A percentile compares a stretch with the other conserved stretches of the same genome.
phyloP scores from a whole-genome alignment of 1,140 invertebrate genomes.

The Lepidurus apus region DNA sequence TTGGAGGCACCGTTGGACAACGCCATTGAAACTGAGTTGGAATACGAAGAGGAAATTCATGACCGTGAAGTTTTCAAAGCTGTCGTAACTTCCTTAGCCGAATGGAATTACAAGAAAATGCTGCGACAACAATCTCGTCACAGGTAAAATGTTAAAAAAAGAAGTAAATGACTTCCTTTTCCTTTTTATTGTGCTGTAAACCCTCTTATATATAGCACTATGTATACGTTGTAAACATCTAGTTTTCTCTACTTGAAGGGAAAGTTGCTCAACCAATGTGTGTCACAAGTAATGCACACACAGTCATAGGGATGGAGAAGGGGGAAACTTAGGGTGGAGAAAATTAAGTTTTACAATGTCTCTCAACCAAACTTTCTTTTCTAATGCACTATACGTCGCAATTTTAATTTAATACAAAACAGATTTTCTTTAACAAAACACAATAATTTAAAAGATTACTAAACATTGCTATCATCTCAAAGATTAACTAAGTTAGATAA shows the following conservation, averaged over 20 bases:
- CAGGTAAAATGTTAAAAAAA: background rate
- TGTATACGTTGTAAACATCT: background rate
- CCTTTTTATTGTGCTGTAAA: background rate
- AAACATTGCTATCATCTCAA: too few relatives aligned
- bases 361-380: background rate
- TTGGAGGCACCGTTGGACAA: conserved; percentile 26
- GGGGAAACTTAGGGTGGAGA: conserved; percentile 12
- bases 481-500: too few relatives aligned
- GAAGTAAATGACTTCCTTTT: background rate
- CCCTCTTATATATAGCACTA: background rate
- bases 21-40: conserved; percentile 32
- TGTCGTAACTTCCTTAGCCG: conserved; percentile 52
- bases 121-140: conserved; percentile 12
- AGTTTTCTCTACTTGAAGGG: background rate
- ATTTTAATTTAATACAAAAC: background rate
- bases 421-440: too few relatives aligned
- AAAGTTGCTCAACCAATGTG: background rate
- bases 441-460: too few relatives aligned
- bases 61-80: conserved; percentile 53
- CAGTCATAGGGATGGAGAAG: background rate
- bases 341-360: background rate
- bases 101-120: conserved; percentile 45
- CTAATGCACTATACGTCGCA: background rate
- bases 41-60: conserved; percentile 49
- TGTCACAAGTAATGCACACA: background rate